These are phyloP conservation scores for Plemyria rubiginata DNA, from an alignment of 2,888 invertebrate genomes.

Conservation along the genomic window DNA sequence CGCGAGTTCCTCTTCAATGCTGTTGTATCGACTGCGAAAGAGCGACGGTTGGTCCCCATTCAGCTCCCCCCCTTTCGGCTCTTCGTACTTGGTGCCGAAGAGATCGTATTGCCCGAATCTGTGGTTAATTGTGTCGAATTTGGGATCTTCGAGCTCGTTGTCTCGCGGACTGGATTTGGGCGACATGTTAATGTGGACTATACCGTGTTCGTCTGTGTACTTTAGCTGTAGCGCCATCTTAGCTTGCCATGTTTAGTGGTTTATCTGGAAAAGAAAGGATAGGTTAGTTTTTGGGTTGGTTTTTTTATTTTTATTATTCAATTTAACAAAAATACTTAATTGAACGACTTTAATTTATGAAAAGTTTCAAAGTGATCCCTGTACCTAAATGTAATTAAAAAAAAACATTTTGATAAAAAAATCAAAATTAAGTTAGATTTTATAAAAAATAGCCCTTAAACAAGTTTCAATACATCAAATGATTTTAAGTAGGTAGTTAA, in stretches of 20 bases:
- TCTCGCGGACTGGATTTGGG: slow-evolving; percentile 59
- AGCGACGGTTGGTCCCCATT: slow-evolving; percentile 67
- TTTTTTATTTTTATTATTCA: too few relatives aligned
- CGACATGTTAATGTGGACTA: slow-evolving; percentile 78
- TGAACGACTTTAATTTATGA: too few relatives aligned
- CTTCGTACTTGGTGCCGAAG: slow-evolving; percentile 73
- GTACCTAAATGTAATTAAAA: too few relatives aligned
- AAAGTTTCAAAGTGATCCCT: too few relatives aligned
- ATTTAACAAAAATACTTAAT: too few relatives aligned
- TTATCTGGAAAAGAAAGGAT: slow-evolving; percentile 30
- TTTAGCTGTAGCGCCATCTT: slow-evolving; percentile 76
- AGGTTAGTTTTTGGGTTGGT: too few relatives aligned
- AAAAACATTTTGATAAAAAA: too few relatives aligned
- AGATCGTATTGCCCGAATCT: slow-evolving; percentile 77
- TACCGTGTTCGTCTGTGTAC: slow-evolving; percentile 79
- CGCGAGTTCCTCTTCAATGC: slow-evolving; percentile 78
- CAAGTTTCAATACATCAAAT: too few relatives aligned
- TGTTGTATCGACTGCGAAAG: slow-evolving; percentile 80
- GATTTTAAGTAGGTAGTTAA: too few relatives aligned
- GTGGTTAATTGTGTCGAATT: slow-evolving; percentile 78
- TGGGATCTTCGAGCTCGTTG: slow-evolving; percentile 58
- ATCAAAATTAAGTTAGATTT: too few relatives aligned
- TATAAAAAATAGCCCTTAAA: too few relatives aligned
- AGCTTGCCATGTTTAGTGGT: slow-evolving; percentile 43
- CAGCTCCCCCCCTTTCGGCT: slow-evolving; percentile 1